These are phyloP conservation scores for Salmo trutta DNA, from an alignment of 2,797 vertebrate species.

Conservation along the genomic window DNA sequence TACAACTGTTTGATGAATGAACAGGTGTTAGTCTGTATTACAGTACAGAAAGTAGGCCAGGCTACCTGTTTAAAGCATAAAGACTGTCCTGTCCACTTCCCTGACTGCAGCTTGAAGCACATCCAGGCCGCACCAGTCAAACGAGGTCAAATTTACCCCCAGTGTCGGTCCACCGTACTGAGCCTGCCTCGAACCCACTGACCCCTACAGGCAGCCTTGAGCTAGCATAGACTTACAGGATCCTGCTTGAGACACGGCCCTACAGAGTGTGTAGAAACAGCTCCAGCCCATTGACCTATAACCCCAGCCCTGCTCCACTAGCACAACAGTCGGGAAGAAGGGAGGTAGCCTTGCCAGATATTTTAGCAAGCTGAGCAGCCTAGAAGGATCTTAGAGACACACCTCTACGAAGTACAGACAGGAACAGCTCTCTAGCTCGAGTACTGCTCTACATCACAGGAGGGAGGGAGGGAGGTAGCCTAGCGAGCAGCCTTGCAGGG, in stretches of 20 bases:
- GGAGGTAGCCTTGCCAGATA: not conserved
- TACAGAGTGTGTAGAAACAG: no score
- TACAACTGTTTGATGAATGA: not conserved
- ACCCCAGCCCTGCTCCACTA: no score
- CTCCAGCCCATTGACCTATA: no score
- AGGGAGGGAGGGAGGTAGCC: no score
- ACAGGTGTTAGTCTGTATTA: not conserved
- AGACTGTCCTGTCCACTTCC: not conserved
- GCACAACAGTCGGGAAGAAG: no score
- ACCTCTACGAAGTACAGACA: no score
- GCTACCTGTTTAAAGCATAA: slow-evolving; percentile 8
- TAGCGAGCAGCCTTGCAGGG: no score
- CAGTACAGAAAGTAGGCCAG: not conserved
- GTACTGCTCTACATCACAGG: no score
- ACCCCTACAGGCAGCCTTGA: slow-evolving; percentile 4
- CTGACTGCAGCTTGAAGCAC: not conserved
- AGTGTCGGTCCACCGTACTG: not conserved
- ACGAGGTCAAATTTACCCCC: slow-evolving; percentile 13
- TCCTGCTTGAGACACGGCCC: no score
- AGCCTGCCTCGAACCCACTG: slow-evolving; percentile 6
- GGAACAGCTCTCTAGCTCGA: no score
- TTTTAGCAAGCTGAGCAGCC: not conserved
- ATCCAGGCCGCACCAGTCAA: slow-evolving; percentile 13
- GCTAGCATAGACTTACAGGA: not conserved
- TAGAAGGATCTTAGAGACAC: no score